A percentile compares a stretch with the other conserved stretches of the same genome.
Conservation (phyloP, 2,797 vertebrate species). For the Rhynchonycteris naso region DNA sequence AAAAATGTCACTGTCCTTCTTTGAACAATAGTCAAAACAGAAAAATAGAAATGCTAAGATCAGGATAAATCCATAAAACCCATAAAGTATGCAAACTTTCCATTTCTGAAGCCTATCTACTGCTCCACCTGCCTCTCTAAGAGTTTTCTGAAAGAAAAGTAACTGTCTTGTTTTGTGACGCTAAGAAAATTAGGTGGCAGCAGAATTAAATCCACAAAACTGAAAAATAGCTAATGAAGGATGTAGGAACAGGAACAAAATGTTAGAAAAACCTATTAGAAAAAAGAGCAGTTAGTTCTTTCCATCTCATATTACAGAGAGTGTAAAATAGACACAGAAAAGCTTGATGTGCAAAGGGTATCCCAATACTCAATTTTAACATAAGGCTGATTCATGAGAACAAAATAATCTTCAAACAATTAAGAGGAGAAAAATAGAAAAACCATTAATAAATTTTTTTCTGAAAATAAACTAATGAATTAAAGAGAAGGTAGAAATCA, state of each 20-base stretch:
- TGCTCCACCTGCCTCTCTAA: slow-evolving; percentile 14
- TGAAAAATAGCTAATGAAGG: slow-evolving; percentile 35
- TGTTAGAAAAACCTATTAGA: background rate
- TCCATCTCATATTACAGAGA: background rate
- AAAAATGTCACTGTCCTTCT: slow-evolving; percentile 25
- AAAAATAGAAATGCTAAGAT: slow-evolving; percentile 56
- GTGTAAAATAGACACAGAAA: background rate
- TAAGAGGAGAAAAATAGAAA: slow-evolving; percentile 16
- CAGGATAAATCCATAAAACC: slow-evolving; percentile 33
- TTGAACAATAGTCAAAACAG: slow-evolving; percentile 34
- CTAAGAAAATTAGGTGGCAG: background rate
- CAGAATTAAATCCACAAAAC: slow-evolving; percentile 12
- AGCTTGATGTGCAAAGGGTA: background rate
- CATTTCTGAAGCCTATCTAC: slow-evolving; percentile 25
- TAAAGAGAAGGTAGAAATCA: background rate
- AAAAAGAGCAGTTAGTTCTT: background rate
- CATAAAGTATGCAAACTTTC: background rate
- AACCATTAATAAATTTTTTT: background rate
- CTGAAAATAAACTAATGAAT: slow-evolving; percentile 13
- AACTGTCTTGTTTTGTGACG: slow-evolving; percentile 4
- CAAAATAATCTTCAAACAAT: background rate
- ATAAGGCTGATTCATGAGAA: background rate
- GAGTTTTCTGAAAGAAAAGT: slow-evolving; percentile 30
- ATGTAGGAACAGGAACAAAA: background rate
- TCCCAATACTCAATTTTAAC: background rate